Evolutionary conservation across 1,140 invertebrate species (phyloP).

Genomic region (Lordiphosa collinella): DNA sequence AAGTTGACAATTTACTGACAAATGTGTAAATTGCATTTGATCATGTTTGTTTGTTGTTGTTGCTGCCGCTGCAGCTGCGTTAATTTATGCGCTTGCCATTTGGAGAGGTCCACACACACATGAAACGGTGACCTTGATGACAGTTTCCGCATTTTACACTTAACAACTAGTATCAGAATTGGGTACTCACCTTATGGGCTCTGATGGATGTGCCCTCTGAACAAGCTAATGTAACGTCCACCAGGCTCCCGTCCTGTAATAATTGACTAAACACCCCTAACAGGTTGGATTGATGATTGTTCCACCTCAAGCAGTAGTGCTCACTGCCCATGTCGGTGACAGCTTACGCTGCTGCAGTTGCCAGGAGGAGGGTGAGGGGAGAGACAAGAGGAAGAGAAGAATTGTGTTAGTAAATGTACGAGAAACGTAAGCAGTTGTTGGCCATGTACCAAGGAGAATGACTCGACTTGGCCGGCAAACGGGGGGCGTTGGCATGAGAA

Average conservation of each 20-base stretch:
- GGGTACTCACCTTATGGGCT: conserved; percentile 88
- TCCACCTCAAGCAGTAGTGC: conserved; percentile 97
- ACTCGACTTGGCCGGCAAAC: background rate
- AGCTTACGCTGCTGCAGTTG: conserved; percentile 90
- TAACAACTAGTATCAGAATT: background rate
- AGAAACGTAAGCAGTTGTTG: conserved; percentile 4
- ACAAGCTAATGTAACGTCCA: conserved; percentile 96
- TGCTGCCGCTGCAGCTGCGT: too few relatives aligned
- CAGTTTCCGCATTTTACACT: conserved; percentile 53
- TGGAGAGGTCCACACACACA: conserved; percentile 40
- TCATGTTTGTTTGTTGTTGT: conserved; percentile 53
- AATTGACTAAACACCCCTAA: conserved; percentile 96
- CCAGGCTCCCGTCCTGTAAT: conserved; percentile 95
- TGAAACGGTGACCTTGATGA: conserved; percentile 47
- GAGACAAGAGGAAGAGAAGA: background rate
- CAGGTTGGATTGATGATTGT: conserved; percentile 97
- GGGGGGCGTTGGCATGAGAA: conserved; percentile 12
- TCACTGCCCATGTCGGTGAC: conserved; percentile 96
- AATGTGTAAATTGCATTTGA: conserved; percentile 78
- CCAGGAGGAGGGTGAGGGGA: too few relatives aligned
- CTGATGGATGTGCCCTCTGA: conserved; percentile 95
- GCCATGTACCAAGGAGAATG: background rate
- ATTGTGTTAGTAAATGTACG: background rate
- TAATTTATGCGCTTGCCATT: conserved; percentile 70
- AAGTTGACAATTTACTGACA: conserved; percentile 79